A percentile compares a stretch with the other conserved stretches of the same genome.
Conservation (phyloP, 1,140 invertebrate species). For the Camponotus floridanus region DNA sequence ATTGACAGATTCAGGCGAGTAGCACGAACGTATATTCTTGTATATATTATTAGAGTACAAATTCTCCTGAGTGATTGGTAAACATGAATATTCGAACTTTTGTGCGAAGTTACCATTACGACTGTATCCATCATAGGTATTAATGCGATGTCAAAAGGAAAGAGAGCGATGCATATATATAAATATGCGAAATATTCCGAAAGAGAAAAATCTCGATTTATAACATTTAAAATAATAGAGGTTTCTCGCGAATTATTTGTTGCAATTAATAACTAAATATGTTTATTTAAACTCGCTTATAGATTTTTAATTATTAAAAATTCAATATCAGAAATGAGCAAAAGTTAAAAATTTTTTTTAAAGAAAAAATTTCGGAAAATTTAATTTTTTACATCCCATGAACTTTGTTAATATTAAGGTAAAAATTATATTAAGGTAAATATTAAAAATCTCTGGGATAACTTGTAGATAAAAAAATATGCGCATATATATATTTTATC, state of each 20-base stretch:
- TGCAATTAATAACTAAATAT: not conserved
- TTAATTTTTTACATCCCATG: not conserved
- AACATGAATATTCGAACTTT: slow-evolving; percentile 48
- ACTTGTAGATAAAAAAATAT: slow-evolving; percentile 52
- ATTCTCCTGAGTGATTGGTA: slow-evolving; percentile 60
- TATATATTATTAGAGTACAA: slow-evolving; percentile 68
- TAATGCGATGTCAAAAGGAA: slow-evolving; percentile 49
- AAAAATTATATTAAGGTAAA: too few relatives aligned
- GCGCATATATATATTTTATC: slow-evolving; percentile 67
- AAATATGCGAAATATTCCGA: not conserved
- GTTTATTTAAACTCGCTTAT: not conserved
- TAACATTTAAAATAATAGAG: not conserved
- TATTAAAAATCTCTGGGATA: slow-evolving; percentile 24
- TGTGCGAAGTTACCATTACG: slow-evolving; percentile 38
- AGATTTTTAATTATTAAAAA: not conserved
- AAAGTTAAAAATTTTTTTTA: not conserved
- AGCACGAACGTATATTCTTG: slow-evolving; percentile 39
- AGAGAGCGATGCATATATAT: slow-evolving; percentile 39
- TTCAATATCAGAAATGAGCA: not conserved
- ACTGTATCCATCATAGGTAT: slow-evolving; percentile 58
- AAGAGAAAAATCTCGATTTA: not conserved
- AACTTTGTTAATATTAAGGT: not conserved
- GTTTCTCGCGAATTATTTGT: not conserved
- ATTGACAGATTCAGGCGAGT: not conserved
- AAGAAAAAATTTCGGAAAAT: not conserved